These are phyloP conservation scores for Heloderma charlesbogerti DNA, from an alignment of 2,113 vertebrate genomes.

Conservation along the genomic window DNA sequence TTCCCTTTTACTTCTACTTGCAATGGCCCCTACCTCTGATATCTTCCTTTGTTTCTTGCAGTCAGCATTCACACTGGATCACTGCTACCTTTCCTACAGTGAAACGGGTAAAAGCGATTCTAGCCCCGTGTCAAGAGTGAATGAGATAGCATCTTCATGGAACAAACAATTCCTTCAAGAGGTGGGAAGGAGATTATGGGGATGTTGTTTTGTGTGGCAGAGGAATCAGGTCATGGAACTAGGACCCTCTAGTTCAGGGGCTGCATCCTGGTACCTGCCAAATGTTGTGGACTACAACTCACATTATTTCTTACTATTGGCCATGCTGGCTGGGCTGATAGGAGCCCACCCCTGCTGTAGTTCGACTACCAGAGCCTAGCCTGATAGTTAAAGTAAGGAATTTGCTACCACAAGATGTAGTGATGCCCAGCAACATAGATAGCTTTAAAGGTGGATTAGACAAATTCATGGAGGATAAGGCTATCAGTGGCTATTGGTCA, in stretches of 20 bases:
- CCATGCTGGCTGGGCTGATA: too few relatives aligned
- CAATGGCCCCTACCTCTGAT: neutral
- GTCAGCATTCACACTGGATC: slow-evolving; percentile 41
- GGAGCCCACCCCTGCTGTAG: neutral
- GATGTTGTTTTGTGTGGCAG: neutral
- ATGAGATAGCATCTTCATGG: neutral
- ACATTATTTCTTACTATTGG: too few relatives aligned
- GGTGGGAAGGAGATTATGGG: slow-evolving; percentile 41
- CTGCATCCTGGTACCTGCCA: too few relatives aligned
- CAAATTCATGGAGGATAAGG: neutral
- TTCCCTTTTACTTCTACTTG: neutral
- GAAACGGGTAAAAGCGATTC: slow-evolving; percentile 21
- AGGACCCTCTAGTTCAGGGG: neutral
- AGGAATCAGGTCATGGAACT: neutral
- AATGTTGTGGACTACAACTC: too few relatives aligned
- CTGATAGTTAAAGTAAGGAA: neutral
- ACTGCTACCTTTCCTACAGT: slow-evolving; percentile 59
- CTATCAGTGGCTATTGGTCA: neutral
- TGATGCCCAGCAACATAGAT: too few relatives aligned
- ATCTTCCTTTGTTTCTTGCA: slow-evolving; percentile 13
- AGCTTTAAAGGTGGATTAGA: neutral
- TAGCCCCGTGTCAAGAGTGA: slow-evolving; percentile 24
- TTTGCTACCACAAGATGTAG: neutral
- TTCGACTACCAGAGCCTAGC: neutral
- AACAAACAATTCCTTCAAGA: slow-evolving; percentile 32